phyloP scores from a whole-genome alignment of 2,888 invertebrate species.

The Hyppa rectilinea region DNA sequence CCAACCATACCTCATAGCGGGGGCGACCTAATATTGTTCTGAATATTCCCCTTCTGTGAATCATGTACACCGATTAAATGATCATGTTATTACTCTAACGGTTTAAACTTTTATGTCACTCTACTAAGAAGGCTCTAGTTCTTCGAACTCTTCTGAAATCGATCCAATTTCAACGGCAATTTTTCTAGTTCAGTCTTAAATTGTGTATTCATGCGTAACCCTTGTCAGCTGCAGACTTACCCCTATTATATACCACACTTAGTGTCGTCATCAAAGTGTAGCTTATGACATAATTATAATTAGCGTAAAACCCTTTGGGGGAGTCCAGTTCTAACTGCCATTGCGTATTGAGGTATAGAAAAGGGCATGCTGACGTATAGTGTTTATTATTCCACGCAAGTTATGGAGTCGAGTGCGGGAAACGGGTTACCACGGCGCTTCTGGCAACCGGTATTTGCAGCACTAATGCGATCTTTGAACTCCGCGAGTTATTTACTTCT shows the following conservation, averaged over 20 bases:
- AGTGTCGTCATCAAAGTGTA: neutral
- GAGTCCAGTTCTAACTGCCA: neutral
- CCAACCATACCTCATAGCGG: conserved; percentile 70
- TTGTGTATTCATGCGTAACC: neutral
- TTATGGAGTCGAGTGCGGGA: conserved; percentile 35
- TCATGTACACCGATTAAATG: conserved; percentile 50
- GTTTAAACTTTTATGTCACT: conserved; percentile 1
- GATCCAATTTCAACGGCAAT: neutral
- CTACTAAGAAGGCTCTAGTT: conserved; percentile 14
- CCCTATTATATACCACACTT: conserved; percentile 1
- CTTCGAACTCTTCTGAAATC: neutral
- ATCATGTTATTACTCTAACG: conserved; percentile 8
- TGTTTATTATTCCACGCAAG: conserved; percentile 38
- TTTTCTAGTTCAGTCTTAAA: neutral
- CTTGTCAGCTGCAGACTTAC: neutral
- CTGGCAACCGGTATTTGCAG: conserved; percentile 52
- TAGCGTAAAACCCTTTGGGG: conserved; percentile 18
- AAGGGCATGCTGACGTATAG: conserved; percentile 15
- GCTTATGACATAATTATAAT: conserved; percentile 2
- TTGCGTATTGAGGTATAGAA: neutral
- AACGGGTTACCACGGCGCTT: conserved; percentile 56
- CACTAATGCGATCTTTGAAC: conserved; percentile 58
- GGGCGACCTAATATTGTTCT: conserved; percentile 73
- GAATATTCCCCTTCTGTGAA: conserved; percentile 67
- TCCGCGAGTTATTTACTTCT: conserved; percentile 32